Evolutionary conservation across 1,140 invertebrate genomes (phyloP).

Genomic region (Pogonus chalceus): DNA sequence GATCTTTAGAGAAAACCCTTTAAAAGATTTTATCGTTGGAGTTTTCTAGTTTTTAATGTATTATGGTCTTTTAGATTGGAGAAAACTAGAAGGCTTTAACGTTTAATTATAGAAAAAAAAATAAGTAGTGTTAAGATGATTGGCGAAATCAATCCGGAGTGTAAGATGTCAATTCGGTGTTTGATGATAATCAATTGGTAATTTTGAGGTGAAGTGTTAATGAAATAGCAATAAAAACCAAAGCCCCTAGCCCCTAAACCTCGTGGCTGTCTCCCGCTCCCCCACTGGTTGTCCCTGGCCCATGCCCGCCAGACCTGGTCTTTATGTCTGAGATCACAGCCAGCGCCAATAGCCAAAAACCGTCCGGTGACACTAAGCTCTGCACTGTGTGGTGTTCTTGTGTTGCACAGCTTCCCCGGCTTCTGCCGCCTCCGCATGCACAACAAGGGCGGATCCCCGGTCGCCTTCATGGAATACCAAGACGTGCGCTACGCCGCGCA

Average conservation of each 20-base stretch:
- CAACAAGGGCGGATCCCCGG: conserved; percentile 83
- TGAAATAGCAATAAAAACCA: no score
- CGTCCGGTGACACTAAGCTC: neutral
- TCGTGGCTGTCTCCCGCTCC: conserved; percentile 12
- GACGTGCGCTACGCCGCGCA: conserved; percentile 81
- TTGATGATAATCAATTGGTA: no score
- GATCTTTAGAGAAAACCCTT: no score
- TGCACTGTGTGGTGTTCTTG: conserved; percentile 27
- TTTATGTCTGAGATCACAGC: neutral
- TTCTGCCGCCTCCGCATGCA: conserved; percentile 96
- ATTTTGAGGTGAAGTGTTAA: no score
- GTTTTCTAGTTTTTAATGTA: no score
- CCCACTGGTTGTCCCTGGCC: conserved; percentile 15
- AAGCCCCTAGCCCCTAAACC: neutral
- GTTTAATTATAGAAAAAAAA: no score
- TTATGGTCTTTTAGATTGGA: no score
- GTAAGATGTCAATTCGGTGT: no score
- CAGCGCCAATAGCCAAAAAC: neutral
- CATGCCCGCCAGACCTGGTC: conserved; percentile 30
- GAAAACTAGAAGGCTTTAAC: no score
- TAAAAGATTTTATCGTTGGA: no score
- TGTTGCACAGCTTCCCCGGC: conserved; percentile 81
- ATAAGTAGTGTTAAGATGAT: no score
- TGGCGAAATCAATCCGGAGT: no score
- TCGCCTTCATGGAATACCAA: conserved; percentile 95